phyloP scores from a whole-genome alignment of 2,797 vertebrate genomes.

The Gorsachius magnificus region DNA sequence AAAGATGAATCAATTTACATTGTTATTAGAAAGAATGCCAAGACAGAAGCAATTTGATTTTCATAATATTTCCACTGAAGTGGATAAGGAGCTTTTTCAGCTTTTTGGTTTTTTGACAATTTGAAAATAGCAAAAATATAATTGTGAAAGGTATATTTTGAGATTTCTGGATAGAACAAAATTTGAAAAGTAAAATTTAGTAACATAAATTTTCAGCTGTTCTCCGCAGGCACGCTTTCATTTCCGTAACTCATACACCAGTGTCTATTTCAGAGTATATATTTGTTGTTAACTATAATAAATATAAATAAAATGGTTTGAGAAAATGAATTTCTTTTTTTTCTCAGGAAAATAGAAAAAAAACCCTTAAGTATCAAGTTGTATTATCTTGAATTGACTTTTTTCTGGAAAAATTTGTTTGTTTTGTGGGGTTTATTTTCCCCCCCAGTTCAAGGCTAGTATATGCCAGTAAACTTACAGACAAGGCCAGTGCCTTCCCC shows the following conservation, averaged over 20 bases:
- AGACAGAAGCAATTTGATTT: not conserved
- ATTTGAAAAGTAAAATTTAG: not conserved
- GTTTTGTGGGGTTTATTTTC: not conserved
- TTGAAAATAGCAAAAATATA: not conserved
- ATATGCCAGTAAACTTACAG: not conserved
- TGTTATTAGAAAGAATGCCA: constrained; percentile 22
- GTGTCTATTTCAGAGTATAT: not conserved
- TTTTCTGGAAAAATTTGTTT: not conserved
- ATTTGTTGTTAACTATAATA: not conserved
- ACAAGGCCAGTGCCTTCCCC: not conserved
- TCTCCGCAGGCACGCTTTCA: not conserved
- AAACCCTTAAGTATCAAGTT: not conserved
- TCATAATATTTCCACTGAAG: constrained; percentile 14
- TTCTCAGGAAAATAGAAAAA: not conserved
- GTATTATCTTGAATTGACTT: not conserved
- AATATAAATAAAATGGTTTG: not conserved
- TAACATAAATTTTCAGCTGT: not conserved
- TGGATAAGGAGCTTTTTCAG: not conserved
- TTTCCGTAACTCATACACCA: not conserved
- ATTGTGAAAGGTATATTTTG: not conserved
- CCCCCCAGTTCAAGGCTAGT: not conserved
- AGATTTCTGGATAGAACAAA: not conserved
- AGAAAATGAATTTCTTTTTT: not conserved
- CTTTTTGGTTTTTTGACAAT: not conserved
- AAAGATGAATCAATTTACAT: constrained; percentile 1